Conservation (phyloP, 1,140 invertebrate genomes). For the Drusus annulatus region DNA sequence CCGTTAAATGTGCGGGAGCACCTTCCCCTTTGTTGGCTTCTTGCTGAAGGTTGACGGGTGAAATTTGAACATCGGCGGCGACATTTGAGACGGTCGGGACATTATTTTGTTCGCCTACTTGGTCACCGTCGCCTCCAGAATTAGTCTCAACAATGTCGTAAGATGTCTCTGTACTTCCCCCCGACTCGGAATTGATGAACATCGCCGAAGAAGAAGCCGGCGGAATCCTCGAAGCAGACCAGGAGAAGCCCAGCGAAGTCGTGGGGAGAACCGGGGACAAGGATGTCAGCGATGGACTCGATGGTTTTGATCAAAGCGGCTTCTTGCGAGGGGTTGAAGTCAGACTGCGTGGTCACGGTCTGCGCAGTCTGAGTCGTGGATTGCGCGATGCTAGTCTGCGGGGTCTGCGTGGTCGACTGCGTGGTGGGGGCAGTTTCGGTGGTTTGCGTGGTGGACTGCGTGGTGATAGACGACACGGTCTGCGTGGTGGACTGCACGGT, state of each 20-base stretch:
- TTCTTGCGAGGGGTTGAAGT: not conserved
- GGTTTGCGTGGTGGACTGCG: slow-evolving; percentile 63
- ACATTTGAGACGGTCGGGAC: too few species aligned
- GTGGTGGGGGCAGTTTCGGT: slow-evolving; percentile 50
- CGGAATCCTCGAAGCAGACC: not conserved
- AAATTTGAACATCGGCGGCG: not conserved
- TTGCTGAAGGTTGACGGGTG: not conserved
- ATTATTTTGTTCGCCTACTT: too few species aligned
- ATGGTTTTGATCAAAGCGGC: slow-evolving; percentile 29
- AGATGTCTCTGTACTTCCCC: not conserved
- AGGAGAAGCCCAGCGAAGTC: slow-evolving; percentile 19
- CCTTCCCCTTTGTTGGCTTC: not conserved
- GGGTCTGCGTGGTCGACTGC: slow-evolving; percentile 64
- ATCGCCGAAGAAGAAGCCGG: not conserved
- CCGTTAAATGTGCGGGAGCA: not conserved
- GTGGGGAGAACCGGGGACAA: slow-evolving; percentile 42
- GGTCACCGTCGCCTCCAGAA: not conserved
- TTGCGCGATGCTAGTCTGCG: slow-evolving; percentile 62
- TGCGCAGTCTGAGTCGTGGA: slow-evolving; percentile 50
- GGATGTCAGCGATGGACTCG: slow-evolving; percentile 43
- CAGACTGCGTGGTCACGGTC: not conserved
- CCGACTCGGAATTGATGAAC: not conserved
- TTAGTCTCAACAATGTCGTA: not conserved
- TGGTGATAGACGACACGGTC: slow-evolving; percentile 71
- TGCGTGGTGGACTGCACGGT: slow-evolving; percentile 73